phyloP scores from a whole-genome alignment of 2,113 vertebrate genomes.

The Serinus canaria region DNA sequence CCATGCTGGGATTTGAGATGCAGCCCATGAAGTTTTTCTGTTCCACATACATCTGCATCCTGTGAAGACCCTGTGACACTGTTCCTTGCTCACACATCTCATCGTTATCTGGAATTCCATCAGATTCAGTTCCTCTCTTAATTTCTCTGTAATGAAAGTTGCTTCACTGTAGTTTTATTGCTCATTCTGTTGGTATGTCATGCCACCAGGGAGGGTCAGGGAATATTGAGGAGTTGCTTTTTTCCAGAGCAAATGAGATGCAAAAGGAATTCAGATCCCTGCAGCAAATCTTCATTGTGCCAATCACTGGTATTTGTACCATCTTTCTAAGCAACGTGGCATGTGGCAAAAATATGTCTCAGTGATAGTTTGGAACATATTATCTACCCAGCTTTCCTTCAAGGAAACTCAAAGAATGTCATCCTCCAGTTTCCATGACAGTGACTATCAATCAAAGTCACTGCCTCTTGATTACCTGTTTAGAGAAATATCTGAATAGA shows the following conservation, averaged over 20 bases:
- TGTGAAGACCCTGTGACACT: not conserved
- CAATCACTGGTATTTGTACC: not conserved
- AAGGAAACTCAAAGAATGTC: constrained; percentile 47
- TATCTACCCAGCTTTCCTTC: constrained; percentile 42
- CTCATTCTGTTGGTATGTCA: constrained; percentile 65
- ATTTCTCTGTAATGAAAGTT: constrained; percentile 63
- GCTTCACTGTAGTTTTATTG: constrained; percentile 61
- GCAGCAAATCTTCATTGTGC: constrained; percentile 43
- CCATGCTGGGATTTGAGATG: not conserved
- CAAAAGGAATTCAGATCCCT: constrained; percentile 45
- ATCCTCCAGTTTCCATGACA: constrained; percentile 53
- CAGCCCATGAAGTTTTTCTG: not conserved
- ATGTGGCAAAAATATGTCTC: constrained; percentile 53
- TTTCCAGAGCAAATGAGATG: constrained; percentile 40
- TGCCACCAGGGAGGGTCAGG: constrained; percentile 45
- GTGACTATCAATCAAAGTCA: constrained; percentile 69
- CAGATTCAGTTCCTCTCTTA: constrained; percentile 69
- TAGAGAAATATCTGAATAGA: constrained; percentile 45
- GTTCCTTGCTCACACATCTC: not conserved
- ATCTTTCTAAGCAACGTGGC: constrained; percentile 41
- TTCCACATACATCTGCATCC: not conserved
- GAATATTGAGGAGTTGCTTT: constrained; percentile 50
- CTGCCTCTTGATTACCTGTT: constrained; percentile 61
- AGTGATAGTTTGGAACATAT: constrained; percentile 21
- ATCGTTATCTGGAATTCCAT: constrained; percentile 66